Conservation (phyloP, 2,888 invertebrate species). For the Epirrhoe tristata region DNA sequence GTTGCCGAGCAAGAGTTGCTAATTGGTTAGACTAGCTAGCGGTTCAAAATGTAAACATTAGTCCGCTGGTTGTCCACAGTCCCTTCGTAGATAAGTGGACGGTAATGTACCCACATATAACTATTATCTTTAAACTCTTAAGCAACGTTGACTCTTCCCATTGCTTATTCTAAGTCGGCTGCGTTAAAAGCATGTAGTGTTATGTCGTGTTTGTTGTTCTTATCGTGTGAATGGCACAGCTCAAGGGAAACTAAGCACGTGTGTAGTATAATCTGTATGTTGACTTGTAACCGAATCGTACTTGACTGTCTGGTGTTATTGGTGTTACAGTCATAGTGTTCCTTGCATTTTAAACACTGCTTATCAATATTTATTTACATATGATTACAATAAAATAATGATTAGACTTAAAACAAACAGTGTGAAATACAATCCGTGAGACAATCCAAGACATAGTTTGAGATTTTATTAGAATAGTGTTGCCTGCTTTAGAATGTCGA, state of each 20-base stretch:
- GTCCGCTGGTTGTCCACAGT: constrained; percentile 21
- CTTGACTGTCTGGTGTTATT: constrained; percentile 10
- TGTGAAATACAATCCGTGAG: neutral
- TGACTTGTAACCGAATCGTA: neutral
- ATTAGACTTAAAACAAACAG: neutral
- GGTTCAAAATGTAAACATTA: neutral
- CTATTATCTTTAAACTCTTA: constrained; percentile 45
- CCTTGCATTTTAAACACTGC: neutral
- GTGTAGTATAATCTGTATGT: constrained; percentile 1
- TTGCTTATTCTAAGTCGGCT: constrained; percentile 48
- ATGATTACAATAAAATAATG: neutral
- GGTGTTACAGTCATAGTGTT: neutral
- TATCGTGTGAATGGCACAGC: constrained; percentile 49
- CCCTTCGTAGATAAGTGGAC: constrained; percentile 36
- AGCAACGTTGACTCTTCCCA: constrained; percentile 51
- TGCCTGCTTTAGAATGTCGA: neutral
- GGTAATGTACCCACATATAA: constrained; percentile 38
- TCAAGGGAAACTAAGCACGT: constrained; percentile 6
- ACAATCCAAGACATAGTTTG: neutral
- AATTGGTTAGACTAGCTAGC: neutral
- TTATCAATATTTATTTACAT: neutral
- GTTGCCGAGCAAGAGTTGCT: neutral
- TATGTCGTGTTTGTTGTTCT: constrained; percentile 53
- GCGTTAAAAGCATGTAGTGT: constrained; percentile 51
- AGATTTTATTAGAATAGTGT: neutral